Evolutionary conservation across 2,797 vertebrate species (phyloP), one percentile per base, ranked within the genome.

Genomic region (Pampus argenteus): DNA sequence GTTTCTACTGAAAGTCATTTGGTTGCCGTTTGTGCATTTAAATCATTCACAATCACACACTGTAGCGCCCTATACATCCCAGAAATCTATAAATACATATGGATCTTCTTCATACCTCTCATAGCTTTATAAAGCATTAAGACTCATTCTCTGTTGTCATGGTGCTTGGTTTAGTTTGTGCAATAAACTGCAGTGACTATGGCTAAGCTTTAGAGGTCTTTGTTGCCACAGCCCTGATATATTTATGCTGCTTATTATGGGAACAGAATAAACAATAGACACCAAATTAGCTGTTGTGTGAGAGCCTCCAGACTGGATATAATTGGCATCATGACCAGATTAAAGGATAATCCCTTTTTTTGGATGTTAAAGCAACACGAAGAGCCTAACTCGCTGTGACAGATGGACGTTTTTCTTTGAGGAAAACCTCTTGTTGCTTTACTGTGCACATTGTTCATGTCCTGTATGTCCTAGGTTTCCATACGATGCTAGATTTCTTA

Each of bases 401-500:
- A 64, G 13, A 58, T 45, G 25, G 54, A 60, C 70, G 78, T 66
- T 63, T 29, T 44, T 22, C 29, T 58, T 22, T 8, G 20, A 26
- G 4, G 4, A 47, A 38, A 55, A 17, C n/a, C 17, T 3, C n/a
- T 10, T 6, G 13, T 11, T 15, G 5, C n/a, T 50, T 9, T 18
- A 20, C 26, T n/a, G 18, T 4, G 20, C 17, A 70, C 6, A 31
- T 13, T 48, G 20, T 7, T 38, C 18, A 20, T 31, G 3, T 59
- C n/a, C 29, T 47, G 1, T 1, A 40, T 1, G 11, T 29, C 57
- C 8, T 20, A 22, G 13, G 15, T 54, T 40, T 40, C 38, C 38
- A 40, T 36, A 47, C 20, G 2, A 50, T 9, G 15, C 6, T 14
- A 1, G 0, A 36, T 47, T 59, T 69, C 95, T 94, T 90, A 98